Conservation (phyloP, 2,113 vertebrate species). For the Falco punctatus region DNA sequence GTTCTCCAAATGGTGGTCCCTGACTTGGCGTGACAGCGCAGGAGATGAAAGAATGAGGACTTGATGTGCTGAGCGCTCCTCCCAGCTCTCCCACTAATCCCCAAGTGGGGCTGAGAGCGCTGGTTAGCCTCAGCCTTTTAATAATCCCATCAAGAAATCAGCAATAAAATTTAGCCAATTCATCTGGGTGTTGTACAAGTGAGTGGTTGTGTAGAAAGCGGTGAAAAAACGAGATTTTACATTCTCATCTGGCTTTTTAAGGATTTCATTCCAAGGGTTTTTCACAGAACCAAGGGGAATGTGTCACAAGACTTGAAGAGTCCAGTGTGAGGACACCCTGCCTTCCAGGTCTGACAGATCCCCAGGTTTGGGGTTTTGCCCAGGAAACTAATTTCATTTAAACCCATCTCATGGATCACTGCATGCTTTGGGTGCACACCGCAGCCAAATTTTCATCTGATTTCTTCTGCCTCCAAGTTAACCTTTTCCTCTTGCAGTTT, state of each 20-base stretch:
- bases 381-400: not conserved
- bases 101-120: not conserved
- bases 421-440: not conserved
- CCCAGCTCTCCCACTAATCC: not conserved
- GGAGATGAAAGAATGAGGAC: not conserved
- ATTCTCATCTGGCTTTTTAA: not conserved
- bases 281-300: not conserved
- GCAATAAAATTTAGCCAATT: not conserved
- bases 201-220: not conserved
- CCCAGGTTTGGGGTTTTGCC: not conserved
- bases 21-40: not conserved
- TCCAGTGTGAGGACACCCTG: not conserved
- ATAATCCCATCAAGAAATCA: not conserved
- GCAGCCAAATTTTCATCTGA: not conserved
- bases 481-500: not conserved
- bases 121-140: not conserved
- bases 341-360: not conserved
- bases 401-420: not conserved
- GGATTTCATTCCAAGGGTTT: not conserved
- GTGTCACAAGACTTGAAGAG: not conserved
- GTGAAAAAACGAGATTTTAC: not conserved
- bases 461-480: not conserved
- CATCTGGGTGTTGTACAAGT: not conserved
- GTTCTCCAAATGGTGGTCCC: not conserved
- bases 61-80: not conserved